Conservation (phyloP, 2,113 vertebrate genomes). For the Anser cygnoides region DNA sequence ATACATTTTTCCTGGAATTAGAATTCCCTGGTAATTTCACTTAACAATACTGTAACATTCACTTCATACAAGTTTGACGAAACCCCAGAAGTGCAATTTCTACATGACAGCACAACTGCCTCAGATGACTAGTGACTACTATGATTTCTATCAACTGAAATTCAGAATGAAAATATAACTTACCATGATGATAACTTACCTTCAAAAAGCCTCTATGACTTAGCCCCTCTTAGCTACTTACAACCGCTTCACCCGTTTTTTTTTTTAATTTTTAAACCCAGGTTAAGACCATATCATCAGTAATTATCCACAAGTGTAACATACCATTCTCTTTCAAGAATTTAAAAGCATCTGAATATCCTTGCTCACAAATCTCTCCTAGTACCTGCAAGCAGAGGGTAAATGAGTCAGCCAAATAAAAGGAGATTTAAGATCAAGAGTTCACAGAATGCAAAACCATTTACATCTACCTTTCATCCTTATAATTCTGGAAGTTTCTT, state of each 20-base stretch:
- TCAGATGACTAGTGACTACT: not conserved
- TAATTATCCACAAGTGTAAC: slow-evolving; percentile 39
- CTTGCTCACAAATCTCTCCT: slow-evolving; percentile 88
- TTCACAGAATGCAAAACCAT: not conserved
- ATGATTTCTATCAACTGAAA: not conserved
- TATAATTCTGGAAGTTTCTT: not conserved
- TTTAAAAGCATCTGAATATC: slow-evolving; percentile 87
- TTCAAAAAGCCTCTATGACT: not conserved
- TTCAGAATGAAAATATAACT: not conserved
- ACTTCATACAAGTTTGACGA: not conserved
- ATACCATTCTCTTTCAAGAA: slow-evolving; percentile 89
- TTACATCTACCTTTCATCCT: not conserved
- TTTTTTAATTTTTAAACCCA: not conserved
- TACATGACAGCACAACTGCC: not conserved
- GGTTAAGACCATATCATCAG: not conserved
- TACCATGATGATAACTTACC: not conserved
- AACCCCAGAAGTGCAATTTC: not conserved
- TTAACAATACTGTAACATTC: not conserved
- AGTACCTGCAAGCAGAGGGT: slow-evolving; percentile 76
- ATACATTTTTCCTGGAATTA: not conserved
- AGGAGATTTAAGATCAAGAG: not conserved
- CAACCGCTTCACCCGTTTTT: fast-evolving
- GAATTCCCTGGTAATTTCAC: not conserved
- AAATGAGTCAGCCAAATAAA: not conserved
- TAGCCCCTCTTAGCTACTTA: not conserved